A percentile compares a stretch with the other conserved stretches of the same genome.
Conservation (phyloP, 2,797 vertebrate genomes). For the Xerus rutilus region DNA sequence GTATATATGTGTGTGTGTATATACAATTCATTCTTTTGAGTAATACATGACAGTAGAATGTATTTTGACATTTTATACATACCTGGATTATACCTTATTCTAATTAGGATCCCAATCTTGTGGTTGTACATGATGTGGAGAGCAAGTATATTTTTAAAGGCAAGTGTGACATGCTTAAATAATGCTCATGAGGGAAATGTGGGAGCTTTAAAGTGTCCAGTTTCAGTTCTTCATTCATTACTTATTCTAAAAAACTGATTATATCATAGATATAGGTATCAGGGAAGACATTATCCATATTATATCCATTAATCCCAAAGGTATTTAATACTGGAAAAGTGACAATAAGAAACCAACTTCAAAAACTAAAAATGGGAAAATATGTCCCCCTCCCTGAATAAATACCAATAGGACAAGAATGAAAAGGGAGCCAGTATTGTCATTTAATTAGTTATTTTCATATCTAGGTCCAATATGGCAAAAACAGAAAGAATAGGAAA, state of each 20-base stretch:
- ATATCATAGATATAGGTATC: constrained; percentile 31
- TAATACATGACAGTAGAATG: too few relatives aligned
- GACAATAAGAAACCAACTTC: background rate
- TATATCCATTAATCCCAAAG: background rate
- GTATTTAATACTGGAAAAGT: constrained; percentile 36
- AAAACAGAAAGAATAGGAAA: constrained; percentile 69
- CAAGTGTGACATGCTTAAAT: background rate
- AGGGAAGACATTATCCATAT: constrained; percentile 35
- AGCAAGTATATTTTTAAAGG: background rate
- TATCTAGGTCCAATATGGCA: constrained; percentile 75
- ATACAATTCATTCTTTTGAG: too few relatives aligned
- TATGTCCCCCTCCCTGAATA: background rate
- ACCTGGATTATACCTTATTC: too few relatives aligned
- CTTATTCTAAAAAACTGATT: constrained; percentile 41
- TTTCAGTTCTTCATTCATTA: constrained; percentile 59
- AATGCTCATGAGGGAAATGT: constrained; percentile 14
- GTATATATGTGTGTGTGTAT: background rate
- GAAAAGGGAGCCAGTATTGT: constrained; percentile 70
- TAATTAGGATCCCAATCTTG: too few relatives aligned
- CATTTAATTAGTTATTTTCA: constrained; percentile 84
- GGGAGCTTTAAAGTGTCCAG: constrained; percentile 2
- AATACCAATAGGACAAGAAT: constrained; percentile 54
- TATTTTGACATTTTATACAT: too few relatives aligned
- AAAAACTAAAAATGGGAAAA: constrained; percentile 38
- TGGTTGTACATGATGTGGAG: too few relatives aligned